phyloP scores from a whole-genome alignment of 1,140 invertebrate species.

The Calycopis cecrops region DNA sequence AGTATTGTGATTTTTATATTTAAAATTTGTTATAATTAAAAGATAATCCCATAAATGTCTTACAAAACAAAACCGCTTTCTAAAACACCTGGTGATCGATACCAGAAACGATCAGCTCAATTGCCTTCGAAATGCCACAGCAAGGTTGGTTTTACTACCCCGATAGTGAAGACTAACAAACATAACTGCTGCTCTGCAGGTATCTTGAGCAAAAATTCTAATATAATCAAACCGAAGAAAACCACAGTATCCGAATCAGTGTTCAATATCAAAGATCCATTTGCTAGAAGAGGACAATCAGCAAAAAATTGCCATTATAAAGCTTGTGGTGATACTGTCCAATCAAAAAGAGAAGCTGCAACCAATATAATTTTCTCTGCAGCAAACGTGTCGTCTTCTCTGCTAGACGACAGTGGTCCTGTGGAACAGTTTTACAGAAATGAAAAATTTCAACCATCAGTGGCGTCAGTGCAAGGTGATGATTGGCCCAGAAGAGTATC shows the following conservation, averaged over 20 bases:
- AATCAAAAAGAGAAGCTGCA: background rate
- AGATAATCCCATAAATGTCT: slow-evolving; percentile 18
- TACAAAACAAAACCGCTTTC: slow-evolving; percentile 16
- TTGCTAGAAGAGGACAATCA: background rate
- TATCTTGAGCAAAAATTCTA: slow-evolving; percentile 19
- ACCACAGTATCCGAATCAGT: slow-evolving; percentile 43
- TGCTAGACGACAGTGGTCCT: background rate
- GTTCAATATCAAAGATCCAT: slow-evolving; percentile 23
- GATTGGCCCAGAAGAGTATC: slow-evolving; percentile 27
- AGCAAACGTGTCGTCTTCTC: background rate
- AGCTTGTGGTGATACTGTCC: slow-evolving; percentile 43
- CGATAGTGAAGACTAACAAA: slow-evolving; percentile 18
- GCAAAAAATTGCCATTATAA: slow-evolving; percentile 36
- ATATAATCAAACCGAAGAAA: slow-evolving; percentile 33
- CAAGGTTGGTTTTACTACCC: background rate
- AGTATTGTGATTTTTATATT: no score
- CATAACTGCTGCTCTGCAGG: slow-evolving; percentile 42
- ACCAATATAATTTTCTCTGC: background rate
- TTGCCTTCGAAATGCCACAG: background rate
- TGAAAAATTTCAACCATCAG: slow-evolving; percentile 44
- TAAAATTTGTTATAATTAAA: no score
- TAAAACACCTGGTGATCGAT: slow-evolving; percentile 27
- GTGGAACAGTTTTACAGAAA: slow-evolving; percentile 56
- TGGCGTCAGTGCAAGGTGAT: slow-evolving; percentile 33
- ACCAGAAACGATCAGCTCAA: slow-evolving; percentile 19